A percentile compares a stretch with the other conserved stretches of the same genome.
Evolutionary conservation across 2,888 invertebrate species (phyloP).

Genomic region (Halictus ligatus): DNA sequence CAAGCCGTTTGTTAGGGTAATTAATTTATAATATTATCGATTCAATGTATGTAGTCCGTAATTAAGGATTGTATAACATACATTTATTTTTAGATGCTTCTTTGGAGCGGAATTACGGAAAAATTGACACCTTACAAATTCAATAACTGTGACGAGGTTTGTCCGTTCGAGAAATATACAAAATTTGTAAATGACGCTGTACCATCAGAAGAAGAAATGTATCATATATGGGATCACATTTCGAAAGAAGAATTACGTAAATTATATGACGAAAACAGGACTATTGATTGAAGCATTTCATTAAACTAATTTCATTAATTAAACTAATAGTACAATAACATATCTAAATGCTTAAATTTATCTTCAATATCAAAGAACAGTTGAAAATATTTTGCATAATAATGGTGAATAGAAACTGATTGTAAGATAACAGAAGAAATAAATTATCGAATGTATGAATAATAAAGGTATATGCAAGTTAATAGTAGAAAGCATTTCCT

Average conservation of each 20-base stretch:
- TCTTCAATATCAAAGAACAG: too few relatives aligned
- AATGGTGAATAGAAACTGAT: neutral
- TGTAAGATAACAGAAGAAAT: neutral
- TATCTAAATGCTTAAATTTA: neutral
- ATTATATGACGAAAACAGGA: conserved; percentile 37
- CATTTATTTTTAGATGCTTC: conserved; percentile 49
- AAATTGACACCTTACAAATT: conserved; percentile 51
- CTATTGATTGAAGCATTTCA: conserved; percentile 13
- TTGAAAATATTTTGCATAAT: neutral
- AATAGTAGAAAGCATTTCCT: neutral
- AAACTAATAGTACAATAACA: neutral
- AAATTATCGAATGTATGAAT: neutral
- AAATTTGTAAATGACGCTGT: conserved; percentile 44
- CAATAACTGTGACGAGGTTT: conserved; percentile 35
- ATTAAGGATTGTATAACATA: neutral
- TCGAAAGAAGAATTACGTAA: conserved; percentile 46
- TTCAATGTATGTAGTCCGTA: neutral
- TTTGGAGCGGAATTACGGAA: conserved; percentile 56
- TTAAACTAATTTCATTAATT: neutral
- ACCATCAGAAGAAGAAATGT: conserved; percentile 50
- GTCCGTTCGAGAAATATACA: conserved; percentile 57
- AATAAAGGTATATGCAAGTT: neutral
- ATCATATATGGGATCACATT: conserved; percentile 48
- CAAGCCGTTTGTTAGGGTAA: conserved; percentile 66
- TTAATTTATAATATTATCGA: neutral